These are phyloP conservation scores for Dipodomys ordii DNA, from an alignment of 2,113 vertebrate species.

Conservation along the genomic window DNA sequence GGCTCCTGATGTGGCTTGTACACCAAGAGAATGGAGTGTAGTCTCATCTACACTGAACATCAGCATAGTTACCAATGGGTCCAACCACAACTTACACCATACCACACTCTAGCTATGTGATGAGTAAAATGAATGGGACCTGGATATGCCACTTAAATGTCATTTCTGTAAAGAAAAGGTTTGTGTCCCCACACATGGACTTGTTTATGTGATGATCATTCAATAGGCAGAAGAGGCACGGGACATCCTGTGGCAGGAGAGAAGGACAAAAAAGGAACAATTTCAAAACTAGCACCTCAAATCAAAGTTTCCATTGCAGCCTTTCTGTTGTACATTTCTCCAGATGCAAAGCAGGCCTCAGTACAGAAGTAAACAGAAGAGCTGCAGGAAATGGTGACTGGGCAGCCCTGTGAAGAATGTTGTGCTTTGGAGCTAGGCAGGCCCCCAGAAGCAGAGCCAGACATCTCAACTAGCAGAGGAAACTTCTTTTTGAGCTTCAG, in stretches of 20 bases:
- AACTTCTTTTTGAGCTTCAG: background rate
- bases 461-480: background rate
- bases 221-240: background rate
- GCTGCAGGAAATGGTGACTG: background rate
- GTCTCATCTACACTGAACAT: background rate
- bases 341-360: background rate
- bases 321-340: background rate
- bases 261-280: background rate
- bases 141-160: background rate
- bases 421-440: background rate
- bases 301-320: background rate
- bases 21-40: background rate
- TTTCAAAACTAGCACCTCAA: background rate
- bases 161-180: background rate
- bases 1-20: background rate
- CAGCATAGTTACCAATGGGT: background rate
- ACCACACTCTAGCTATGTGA: background rate
- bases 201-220: background rate
- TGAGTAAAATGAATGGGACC: background rate
- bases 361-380: slow-evolving; percentile 15
- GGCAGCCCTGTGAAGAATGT: background rate
- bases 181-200: background rate
- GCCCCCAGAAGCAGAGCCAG: background rate
- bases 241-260: background rate
- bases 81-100: background rate